Evolutionary conservation across 2,888 invertebrate genomes (phyloP), one percentile per base, ranked within the genome.

Genomic region (Macaria liturata): DNA sequence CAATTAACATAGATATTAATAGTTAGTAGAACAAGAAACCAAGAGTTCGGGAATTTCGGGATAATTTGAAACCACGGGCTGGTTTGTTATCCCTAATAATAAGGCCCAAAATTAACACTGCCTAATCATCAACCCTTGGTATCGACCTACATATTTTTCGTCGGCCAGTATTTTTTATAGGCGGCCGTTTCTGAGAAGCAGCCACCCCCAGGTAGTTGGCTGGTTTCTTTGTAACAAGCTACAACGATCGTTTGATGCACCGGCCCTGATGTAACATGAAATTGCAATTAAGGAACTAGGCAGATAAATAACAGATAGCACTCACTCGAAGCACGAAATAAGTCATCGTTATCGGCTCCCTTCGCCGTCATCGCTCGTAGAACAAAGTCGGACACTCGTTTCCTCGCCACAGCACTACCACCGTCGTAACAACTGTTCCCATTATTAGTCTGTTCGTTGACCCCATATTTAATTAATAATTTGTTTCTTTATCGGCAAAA

Each of bases 281-380:
- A 42, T 42, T 42, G 42, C 42, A 5, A 49, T 47, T 58, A 46
- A 54, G 37, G 3, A 46, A 48, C 44, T 9, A 48, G 46, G 9
- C 43, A 37, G 34, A 37, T 37, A 37, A 37, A 37, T 37, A 37
- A 42, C 9, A 42, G 9, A 9, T 42, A 9, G 6, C 71, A 72
- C 83, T 82, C 76, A 84, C 84, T 81, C 76, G 79, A 54, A 80
- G 71, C 64, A 84, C 76, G 69, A 72, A 73, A 72, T 80, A 86
- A 78, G 85, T 85, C 83, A 84, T 84, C 60, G 67, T 77, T 76
- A 65, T 63, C 58, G 0, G 8, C 34, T 66, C 48, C 54, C 48
- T 43, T 32, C 31, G 39, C 52, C 54, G 37, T 70, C 66, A 67
- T 65, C 71, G 73, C 74, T 67, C 57, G 60, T 63, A 65, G 59